Percentiles rank a stretch among this genome's conserved stretches.
These are phyloP conservation scores for Notothenia coriiceps DNA, from an alignment of 2,113 vertebrate species.

Conservation along the genomic window DNA sequence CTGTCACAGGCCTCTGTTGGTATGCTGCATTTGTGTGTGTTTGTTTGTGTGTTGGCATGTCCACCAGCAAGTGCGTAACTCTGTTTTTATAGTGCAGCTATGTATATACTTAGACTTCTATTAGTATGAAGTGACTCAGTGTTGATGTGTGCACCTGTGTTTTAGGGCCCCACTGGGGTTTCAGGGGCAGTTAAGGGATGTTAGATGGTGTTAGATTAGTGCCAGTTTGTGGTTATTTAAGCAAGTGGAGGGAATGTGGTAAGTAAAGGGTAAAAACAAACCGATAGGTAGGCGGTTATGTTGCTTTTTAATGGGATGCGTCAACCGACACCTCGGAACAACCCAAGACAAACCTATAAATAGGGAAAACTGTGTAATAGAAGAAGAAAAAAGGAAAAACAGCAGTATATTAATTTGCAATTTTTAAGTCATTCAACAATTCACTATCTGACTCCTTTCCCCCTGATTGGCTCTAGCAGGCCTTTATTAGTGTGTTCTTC, in stretches of 20 bases:
- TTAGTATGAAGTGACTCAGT: not conserved
- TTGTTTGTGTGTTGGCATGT: not conserved
- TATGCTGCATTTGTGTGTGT: not conserved
- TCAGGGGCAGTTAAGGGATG: constrained; percentile 19
- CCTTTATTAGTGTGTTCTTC: not conserved
- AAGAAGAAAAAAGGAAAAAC: not conserved
- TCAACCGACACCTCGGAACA: not conserved
- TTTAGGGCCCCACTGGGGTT: not conserved
- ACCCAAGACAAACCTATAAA: not conserved
- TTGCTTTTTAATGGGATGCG: not conserved
- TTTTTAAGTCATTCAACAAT: not conserved
- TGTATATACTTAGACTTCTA: not conserved
- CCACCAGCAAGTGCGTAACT: not conserved
- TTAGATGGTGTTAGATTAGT: constrained; percentile 32
- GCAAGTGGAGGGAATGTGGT: not conserved
- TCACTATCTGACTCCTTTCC: not conserved
- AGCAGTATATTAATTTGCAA: not conserved
- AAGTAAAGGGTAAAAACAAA: not conserved
- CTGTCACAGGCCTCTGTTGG: constrained; percentile 12
- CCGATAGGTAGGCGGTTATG: not conserved
- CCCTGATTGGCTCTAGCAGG: no score
- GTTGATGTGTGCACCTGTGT: constrained; percentile 29
- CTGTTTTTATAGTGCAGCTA: constrained; percentile 15
- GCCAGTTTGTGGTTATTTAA: not conserved
- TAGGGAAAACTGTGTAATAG: not conserved